Base-by-base conservation (phyloP, 2,113 vertebrate species). In the Rhinoderma darwinii region DNA sequence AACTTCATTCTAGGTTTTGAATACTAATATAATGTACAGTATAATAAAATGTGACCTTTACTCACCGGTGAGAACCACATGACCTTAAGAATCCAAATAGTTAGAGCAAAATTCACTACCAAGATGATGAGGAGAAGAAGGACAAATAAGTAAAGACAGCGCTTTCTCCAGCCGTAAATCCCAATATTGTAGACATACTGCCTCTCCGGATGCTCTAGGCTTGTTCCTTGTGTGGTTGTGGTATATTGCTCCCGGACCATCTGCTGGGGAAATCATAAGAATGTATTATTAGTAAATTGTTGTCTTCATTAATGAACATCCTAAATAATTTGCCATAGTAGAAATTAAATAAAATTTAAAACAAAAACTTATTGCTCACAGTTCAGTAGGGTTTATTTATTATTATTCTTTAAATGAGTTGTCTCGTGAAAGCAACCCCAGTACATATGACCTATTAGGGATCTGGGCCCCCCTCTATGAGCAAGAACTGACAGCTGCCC, bases 141-240 rank as follows among this genome's bases (percentile, higher is more conserved):
- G 63, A 99, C 95, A 73, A 99, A 97, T 8, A 99, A 91, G 93
- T 99, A 99, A 83, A 99, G 98, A 90, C 97, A 99, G 59, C 98
- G 97, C 88, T 99, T 99, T 91, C 98, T 96, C 98, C 98, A 99
- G 89, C 98, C 98, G 7, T 99, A 99, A 92, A 99, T 99, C 90
- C 98, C 98, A 14, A 99, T 96, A 89, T 94, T 98, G 94, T 97
- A 97, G 92, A 96, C 51, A 70, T 91, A 89, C 32, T 96, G 95
- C 20, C 93, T 92, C 90, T 95, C 93, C 0, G 95, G 92, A 75
- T 93, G 91, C 87, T 96, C 94, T 86, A 93, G 41, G 84, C 90
- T 91, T 27, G 93, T 92, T 90, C 96, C 96, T 88, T 96, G 93
- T 1, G 96, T 95, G 25, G 95, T 93, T 88, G 93, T 95, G 59